A percentile compares a stretch with the other conserved stretches of the same genome.
Conservation (phyloP, 2,797 vertebrate genomes). For the Notolabrus celidotus region DNA sequence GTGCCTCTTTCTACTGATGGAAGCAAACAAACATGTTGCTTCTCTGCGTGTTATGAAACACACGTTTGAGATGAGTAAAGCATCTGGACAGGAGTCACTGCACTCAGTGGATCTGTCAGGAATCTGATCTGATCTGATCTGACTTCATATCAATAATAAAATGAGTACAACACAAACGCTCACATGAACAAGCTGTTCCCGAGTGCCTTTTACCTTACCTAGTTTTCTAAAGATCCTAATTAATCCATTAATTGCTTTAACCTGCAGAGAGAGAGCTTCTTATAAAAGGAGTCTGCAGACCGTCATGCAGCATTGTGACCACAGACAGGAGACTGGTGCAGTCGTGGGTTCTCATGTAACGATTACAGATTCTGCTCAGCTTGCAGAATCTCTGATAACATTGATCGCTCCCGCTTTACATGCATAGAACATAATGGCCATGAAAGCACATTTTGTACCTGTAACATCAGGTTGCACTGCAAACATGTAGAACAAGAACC, state of each 20-base stretch:
- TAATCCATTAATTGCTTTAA: neutral
- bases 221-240: neutral
- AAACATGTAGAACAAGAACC: neutral
- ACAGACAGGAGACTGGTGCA: neutral
- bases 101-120: constrained; percentile 45
- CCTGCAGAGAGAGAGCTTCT: neutral
- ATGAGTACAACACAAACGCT: neutral
- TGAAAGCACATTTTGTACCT: neutral
- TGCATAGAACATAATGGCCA: constrained; percentile 52
- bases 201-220: too few species aligned
- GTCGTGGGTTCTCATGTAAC: constrained; percentile 2
- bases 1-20: constrained; percentile 16
- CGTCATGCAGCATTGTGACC: neutral
- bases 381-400: constrained; percentile 33
- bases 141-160: constrained; percentile 26
- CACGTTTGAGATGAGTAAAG: constrained; percentile 2
- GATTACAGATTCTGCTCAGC: constrained; percentile 18
- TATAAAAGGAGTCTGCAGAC: neutral
- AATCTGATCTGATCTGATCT: too few species aligned
- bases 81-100: constrained; percentile 23
- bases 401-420: constrained; percentile 54
- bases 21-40: neutral
- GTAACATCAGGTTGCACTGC: neutral
- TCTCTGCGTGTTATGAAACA: constrained; percentile 21
- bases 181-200: neutral